A percentile compares a stretch with the other conserved stretches of the same genome.
phyloP scores from a whole-genome alignment of 2,888 invertebrate species.

The Melolontha melolontha region DNA sequence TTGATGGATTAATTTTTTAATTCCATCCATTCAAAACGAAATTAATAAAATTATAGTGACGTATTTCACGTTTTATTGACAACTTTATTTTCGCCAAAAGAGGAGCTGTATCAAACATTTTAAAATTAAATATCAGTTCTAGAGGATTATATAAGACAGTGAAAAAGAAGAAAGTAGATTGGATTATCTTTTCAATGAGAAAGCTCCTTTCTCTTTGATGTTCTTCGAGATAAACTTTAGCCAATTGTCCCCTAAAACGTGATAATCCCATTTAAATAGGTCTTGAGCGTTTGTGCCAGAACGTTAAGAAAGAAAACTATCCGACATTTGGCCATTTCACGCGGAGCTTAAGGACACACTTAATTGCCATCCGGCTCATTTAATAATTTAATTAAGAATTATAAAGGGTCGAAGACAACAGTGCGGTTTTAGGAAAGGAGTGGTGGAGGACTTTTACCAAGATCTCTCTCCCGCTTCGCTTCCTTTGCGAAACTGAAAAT shows the following conservation, averaged over 20 bases:
- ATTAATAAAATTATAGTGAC: too few species aligned
- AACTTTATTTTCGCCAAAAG: too few species aligned
- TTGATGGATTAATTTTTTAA: too few species aligned
- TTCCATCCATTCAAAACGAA: too few species aligned
- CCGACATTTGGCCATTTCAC: slow-evolving; percentile 8
- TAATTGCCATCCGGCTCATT: slow-evolving; percentile 32
- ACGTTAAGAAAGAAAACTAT: slow-evolving; percentile 19
- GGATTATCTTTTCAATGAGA: slow-evolving; percentile 33
- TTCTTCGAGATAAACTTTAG: slow-evolving; percentile 6
- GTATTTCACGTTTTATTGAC: too few species aligned
- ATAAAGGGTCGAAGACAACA: slow-evolving; percentile 10
- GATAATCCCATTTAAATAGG: slow-evolving; percentile 29
- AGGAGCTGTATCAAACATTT: too few species aligned
- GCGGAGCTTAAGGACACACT: slow-evolving; percentile 12
- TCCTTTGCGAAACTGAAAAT: slow-evolving; percentile 8
- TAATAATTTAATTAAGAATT: slow-evolving; percentile 34
- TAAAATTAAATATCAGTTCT: too few species aligned
- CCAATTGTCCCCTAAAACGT: slow-evolving; percentile 20
- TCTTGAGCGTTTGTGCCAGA: slow-evolving; percentile 1
- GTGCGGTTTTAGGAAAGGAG: not conserved
- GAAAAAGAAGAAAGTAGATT: slow-evolving; percentile 5
- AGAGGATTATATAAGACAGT: not conserved
- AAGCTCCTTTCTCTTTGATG: slow-evolving; percentile 19
- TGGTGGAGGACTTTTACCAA: not conserved
- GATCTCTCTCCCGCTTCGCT: not conserved